Evolutionary conservation across 92 coral and sea anemone species (phyloP), one percentile per base, ranked within the genome.

Genomic region (Pocillopora meandrina): DNA sequence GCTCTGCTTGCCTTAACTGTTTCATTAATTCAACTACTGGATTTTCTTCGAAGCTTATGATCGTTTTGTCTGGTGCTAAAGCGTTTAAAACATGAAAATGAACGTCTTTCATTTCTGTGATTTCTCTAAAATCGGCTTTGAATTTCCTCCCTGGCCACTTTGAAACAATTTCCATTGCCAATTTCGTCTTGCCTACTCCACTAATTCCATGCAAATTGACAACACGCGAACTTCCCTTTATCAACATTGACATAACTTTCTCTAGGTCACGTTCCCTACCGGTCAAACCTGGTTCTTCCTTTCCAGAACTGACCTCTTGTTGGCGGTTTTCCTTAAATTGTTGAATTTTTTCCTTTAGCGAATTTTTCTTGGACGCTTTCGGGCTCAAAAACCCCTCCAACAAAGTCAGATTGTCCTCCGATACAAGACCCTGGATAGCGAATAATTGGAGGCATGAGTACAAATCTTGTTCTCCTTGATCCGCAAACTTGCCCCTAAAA

Each of bases 141-240:
- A 69, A 56, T 74, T 60, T 68, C 14, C 67, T 82, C 17, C 79
- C 80, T 26, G 20, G 31, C 74, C 62, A 21, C 78, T 78, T 10
- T 31, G 79, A 26, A 0, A 85, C 59, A 0, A 84, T 89, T 64
- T 84, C 75, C 7, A 57, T 76, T 14, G 95, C 95, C 2, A 92
- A 79, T 10, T 76, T 71, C 1, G 95, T 92, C 82, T 92, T 92
- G 2, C 95, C 95, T 3, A 92, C 91, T 12, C 95, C 95, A 13
- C 87, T 82, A 12, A 68, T 82, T 33, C 95, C 95, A 58, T 86
- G 58, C 58, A 92, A 71, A 23, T 89, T 89, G 2, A 91, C 64
- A 56, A 82, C 67, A 82, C 72, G 52, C 36, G 83, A 79, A 64
- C 34, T 58, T 8, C 76, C 83, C 2, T 36, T 61, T 9, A 31